A percentile compares a stretch with the other conserved stretches of the same genome.
Conservation (phyloP, 35 echinoderm and acorn worm species). For the Heliocidaris tuberculata region DNA sequence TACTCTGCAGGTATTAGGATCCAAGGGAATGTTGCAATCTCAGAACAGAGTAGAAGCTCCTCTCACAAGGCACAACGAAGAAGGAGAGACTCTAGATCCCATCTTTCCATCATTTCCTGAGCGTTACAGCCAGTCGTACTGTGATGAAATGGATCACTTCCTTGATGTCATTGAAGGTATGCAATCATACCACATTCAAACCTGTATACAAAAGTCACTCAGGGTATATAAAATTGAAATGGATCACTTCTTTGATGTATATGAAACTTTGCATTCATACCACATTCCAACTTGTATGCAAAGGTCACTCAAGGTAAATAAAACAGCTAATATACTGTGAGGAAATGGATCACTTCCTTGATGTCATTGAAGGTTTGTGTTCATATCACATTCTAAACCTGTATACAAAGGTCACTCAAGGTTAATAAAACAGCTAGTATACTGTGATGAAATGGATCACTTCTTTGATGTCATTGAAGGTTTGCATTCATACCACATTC, state of each 20-base stretch:
- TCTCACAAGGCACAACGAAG: conserved; percentile 49
- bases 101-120: conserved; percentile 71
- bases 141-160: neutral
- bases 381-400: neutral
- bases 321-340: no score
- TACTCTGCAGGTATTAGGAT: conserved; percentile 67
- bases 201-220: neutral
- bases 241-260: neutral
- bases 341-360: no score
- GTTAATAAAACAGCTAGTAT: no score
- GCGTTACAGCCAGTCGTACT: conserved; percentile 70
- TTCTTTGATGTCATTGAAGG: no score
- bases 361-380: neutral
- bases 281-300: no score
- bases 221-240: neutral
- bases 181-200: neutral
- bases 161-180: neutral
- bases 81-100: conserved; percentile 40
- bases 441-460: no score
- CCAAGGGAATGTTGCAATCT: conserved; percentile 80
- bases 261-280: no score
- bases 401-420: no score
- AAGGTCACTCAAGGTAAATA: no score
- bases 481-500: no score
- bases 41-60: conserved; percentile 50